Conservation (phyloP, 2,113 vertebrate genomes). For the Entosphenus tridentatus region DNA sequence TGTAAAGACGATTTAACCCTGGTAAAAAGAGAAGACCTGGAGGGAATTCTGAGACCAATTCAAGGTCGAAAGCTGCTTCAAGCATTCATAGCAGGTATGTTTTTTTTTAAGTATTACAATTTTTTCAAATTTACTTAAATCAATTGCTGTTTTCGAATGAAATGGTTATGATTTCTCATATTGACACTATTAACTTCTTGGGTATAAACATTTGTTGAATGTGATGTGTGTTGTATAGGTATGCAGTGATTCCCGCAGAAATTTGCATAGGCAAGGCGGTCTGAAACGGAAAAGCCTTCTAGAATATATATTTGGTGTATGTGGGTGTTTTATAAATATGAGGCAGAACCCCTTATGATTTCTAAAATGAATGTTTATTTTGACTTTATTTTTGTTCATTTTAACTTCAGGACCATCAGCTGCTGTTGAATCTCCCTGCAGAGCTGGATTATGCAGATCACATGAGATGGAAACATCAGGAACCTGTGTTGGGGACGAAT, state of each 20-base stretch:
- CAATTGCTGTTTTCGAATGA: background rate
- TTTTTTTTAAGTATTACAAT: background rate
- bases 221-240: background rate
- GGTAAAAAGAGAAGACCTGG: background rate
- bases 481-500: background rate
- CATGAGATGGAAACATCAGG: no score
- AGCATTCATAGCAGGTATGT: slow-evolving; percentile 6
- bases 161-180: slow-evolving; percentile 2
- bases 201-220: slow-evolving; percentile 1
- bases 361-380: background rate
- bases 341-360: background rate
- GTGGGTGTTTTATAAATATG: slow-evolving; percentile 4
- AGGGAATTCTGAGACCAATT: slow-evolving; percentile 8
- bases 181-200: background rate
- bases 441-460: no score
- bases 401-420: no score
- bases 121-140: background rate
- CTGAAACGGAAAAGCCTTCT: slow-evolving; percentile 6
- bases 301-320: slow-evolving; percentile 7
- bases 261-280: background rate
- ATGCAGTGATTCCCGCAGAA: background rate
- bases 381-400: no score
- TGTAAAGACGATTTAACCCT: no score
- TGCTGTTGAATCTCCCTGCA: no score
- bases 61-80: background rate